Evolutionary conservation across 2,888 invertebrate genomes (phyloP).

Genomic region (Norana najaformis): DNA sequence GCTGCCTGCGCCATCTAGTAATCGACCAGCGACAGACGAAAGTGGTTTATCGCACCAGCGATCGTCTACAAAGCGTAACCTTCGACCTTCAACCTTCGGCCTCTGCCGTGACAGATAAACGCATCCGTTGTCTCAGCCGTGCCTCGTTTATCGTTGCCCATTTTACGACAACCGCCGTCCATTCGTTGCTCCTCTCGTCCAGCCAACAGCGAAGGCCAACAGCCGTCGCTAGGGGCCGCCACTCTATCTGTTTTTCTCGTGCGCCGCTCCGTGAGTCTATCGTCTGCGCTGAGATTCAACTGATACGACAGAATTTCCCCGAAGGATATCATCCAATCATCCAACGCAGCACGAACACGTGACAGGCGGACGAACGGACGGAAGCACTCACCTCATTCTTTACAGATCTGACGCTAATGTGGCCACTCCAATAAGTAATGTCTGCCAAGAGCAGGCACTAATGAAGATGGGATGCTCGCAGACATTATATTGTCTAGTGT

Average conservation of each 20-base stretch:
- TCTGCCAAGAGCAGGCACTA: too few species aligned
- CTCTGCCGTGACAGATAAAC: neutral
- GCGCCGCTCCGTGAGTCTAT: neutral
- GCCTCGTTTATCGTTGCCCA: neutral
- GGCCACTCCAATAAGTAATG: too few species aligned
- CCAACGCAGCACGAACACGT: neutral
- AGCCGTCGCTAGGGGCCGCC: neutral
- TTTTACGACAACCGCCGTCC: slow-evolving; percentile 5
- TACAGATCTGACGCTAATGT: neutral
- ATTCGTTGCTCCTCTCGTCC: neutral
- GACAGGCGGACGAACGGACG: neutral
- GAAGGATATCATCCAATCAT: slow-evolving; percentile 13
- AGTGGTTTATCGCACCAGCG: neutral
- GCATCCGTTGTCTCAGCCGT: slow-evolving; percentile 13
- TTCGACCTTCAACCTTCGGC: neutral
- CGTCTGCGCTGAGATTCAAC: neutral
- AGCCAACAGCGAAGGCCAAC: too few species aligned
- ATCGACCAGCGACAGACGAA: neutral
- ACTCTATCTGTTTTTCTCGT: neutral
- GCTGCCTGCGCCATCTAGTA: neutral
- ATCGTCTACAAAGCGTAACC: slow-evolving; percentile 13
- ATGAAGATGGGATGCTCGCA: too few species aligned
- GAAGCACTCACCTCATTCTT: neutral
- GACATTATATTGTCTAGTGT: too few species aligned
- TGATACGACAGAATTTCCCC: neutral